phyloP scores from a whole-genome alignment of 1,140 invertebrate species.

The Drosophila tani region DNA sequence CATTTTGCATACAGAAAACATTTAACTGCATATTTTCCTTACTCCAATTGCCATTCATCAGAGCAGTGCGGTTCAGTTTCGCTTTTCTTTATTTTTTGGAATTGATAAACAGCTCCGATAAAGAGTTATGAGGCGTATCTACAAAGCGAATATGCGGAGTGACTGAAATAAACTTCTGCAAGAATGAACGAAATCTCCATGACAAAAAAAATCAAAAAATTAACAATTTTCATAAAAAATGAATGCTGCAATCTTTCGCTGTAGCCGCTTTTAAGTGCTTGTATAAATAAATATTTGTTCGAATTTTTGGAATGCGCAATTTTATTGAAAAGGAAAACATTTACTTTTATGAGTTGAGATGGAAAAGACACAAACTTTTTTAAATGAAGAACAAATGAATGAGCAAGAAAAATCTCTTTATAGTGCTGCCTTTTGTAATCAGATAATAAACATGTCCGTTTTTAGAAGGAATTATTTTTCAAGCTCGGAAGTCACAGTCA shows the following conservation, averaged over 20 bases:
- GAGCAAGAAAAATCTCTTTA: neutral
- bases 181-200: slow-evolving; percentile 34
- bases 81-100: slow-evolving; percentile 18
- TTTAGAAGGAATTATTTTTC: neutral
- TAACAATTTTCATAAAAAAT: slow-evolving; percentile 61
- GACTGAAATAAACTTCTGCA: slow-evolving; percentile 51
- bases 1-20: slow-evolving; percentile 52
- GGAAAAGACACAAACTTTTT: slow-evolving; percentile 7
- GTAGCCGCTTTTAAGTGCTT: slow-evolving; percentile 53
- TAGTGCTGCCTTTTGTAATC: slow-evolving; percentile 13
- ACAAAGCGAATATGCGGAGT: slow-evolving; percentile 39
- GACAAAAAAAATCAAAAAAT: slow-evolving; percentile 10
- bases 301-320: slow-evolving; percentile 32
- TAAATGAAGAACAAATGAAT: neutral
- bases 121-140: slow-evolving; percentile 60
- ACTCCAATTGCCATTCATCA: slow-evolving; percentile 28
- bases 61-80: slow-evolving; percentile 8
- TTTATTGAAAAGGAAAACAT: slow-evolving; percentile 19
- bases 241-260: slow-evolving; percentile 33
- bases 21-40: slow-evolving; percentile 37
- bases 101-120: slow-evolving; percentile 67
- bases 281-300: slow-evolving; percentile 66
- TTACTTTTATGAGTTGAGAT: slow-evolving; percentile 27
- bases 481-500: neutral
- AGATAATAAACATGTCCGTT: slow-evolving; percentile 52